These are phyloP conservation scores for Radopholus similis DNA, from an alignment of 1,140 invertebrate genomes.

Conservation along the genomic window DNA sequence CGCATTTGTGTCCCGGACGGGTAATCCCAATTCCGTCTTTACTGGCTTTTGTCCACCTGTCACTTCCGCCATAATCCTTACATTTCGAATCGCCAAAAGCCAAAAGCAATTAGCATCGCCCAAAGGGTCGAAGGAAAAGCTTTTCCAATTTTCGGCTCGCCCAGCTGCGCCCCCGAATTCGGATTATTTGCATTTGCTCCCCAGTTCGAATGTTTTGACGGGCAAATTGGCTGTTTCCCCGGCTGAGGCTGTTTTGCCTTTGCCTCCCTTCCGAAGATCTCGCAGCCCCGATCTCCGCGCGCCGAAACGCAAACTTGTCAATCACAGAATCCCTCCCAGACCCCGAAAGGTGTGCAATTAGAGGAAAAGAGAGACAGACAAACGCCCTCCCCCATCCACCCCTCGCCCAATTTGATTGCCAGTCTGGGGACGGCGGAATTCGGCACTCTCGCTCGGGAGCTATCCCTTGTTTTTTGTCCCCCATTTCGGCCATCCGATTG, in stretches of 20 bases:
- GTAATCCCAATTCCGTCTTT: too few species aligned
- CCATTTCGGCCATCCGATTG: too few species aligned
- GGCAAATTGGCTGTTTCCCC: not conserved
- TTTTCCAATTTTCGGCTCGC: not conserved
- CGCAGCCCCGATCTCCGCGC: not conserved
- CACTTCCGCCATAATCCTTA: not conserved
- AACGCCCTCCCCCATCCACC: not conserved
- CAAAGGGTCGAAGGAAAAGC: not conserved
- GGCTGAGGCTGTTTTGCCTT: not conserved
- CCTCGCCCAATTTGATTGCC: too few species aligned
- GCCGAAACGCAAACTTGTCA: not conserved
- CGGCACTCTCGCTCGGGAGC: not conserved
- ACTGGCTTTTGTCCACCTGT: too few species aligned
- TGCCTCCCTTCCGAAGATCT: not conserved
- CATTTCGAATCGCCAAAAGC: not conserved
- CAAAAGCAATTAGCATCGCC: not conserved
- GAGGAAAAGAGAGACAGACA: not conserved
- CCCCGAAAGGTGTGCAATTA: not conserved
- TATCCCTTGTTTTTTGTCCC: too few species aligned
- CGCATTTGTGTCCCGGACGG: not conserved
- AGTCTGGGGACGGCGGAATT: not conserved
- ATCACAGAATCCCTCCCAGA: not conserved
- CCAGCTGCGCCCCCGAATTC: not conserved
- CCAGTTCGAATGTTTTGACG: constrained; percentile 3
- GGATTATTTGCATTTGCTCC: not conserved